Conservation (phyloP, 2,888 invertebrate species). For the Linnaemya tessellans region DNA sequence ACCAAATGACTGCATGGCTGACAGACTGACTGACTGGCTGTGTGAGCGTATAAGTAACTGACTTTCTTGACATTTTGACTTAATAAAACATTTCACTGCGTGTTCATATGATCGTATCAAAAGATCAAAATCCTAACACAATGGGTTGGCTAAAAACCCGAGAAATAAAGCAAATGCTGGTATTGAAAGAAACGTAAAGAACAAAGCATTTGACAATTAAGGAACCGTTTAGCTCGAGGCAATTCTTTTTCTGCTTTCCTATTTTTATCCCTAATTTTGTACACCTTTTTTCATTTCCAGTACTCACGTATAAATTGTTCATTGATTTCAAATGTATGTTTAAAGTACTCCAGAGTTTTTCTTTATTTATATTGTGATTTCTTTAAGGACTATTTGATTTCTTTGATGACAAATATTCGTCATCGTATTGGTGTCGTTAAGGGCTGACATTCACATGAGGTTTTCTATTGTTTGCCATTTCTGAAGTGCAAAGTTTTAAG, state of each 20-base stretch:
- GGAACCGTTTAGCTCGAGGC: conserved; percentile 63
- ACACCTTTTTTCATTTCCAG: conserved; percentile 30
- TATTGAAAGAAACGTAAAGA: conserved; percentile 17
- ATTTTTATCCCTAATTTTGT: conserved; percentile 40
- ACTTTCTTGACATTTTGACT: conserved; percentile 71
- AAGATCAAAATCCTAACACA: conserved; percentile 68
- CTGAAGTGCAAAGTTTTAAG: conserved; percentile 71
- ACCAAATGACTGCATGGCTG: neutral
- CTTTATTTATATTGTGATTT: conserved; percentile 28
- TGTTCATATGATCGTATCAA: conserved; percentile 57
- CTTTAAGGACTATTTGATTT: conserved; percentile 62
- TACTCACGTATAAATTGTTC: conserved; percentile 56
- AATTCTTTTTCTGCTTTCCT: conserved; percentile 15
- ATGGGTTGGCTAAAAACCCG: neutral
- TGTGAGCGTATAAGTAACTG: conserved; percentile 26
- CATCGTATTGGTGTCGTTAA: conserved; percentile 17
- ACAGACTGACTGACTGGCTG: neutral
- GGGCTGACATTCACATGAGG: conserved; percentile 51
- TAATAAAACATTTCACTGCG: conserved; percentile 55
- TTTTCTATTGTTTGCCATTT: conserved; percentile 62
- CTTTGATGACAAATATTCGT: conserved; percentile 63
- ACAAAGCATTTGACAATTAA: conserved; percentile 55
- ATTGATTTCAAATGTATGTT: conserved; percentile 62
- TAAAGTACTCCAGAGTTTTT: conserved; percentile 47
- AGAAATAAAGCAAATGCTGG: conserved; percentile 34